Conservation (phyloP, 2,797 vertebrate genomes). For the Chiloscyllium punctatum region DNA sequence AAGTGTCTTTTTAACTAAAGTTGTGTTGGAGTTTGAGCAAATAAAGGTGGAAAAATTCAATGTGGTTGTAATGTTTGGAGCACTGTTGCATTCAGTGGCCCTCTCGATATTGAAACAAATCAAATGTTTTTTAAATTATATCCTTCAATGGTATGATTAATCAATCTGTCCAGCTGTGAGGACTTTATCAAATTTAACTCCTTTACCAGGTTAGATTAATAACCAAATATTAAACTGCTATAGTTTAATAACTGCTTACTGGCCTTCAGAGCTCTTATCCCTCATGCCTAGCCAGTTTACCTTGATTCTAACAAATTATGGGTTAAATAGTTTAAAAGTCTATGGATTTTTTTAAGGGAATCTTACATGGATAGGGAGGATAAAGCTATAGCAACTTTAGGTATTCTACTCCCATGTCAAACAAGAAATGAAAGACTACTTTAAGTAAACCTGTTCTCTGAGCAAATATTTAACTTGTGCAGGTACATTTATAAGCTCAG, state of each 20-base stretch:
- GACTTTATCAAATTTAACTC: not conserved
- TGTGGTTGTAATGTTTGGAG: conserved; percentile 29
- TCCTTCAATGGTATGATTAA: not conserved
- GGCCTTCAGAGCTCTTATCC: not conserved
- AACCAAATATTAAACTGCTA: not conserved
- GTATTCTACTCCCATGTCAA: no score
- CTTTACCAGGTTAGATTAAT: conserved; percentile 9
- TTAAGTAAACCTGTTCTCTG: not conserved
- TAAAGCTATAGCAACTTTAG: not conserved
- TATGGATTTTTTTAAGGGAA: not conserved
- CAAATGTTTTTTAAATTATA: not conserved
- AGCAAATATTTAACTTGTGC: not conserved
- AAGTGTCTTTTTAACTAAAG: conserved; percentile 32
- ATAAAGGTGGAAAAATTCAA: conserved; percentile 31
- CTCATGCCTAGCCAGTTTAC: not conserved
- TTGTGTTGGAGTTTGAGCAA: conserved; percentile 33
- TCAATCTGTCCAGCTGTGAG: not conserved
- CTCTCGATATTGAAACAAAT: not conserved
- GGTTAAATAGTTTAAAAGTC: not conserved
- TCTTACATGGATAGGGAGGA: not conserved
- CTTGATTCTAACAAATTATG: not conserved
- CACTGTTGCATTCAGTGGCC: not conserved
- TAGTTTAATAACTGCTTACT: conserved; percentile 1
- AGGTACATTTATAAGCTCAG: not conserved
- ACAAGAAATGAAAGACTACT: not conserved